A percentile compares a stretch with the other conserved stretches of the same genome.
These are phyloP conservation scores for Oscheius myriophilus DNA, from an alignment of 2,888 invertebrate species.

Conservation along the genomic window DNA sequence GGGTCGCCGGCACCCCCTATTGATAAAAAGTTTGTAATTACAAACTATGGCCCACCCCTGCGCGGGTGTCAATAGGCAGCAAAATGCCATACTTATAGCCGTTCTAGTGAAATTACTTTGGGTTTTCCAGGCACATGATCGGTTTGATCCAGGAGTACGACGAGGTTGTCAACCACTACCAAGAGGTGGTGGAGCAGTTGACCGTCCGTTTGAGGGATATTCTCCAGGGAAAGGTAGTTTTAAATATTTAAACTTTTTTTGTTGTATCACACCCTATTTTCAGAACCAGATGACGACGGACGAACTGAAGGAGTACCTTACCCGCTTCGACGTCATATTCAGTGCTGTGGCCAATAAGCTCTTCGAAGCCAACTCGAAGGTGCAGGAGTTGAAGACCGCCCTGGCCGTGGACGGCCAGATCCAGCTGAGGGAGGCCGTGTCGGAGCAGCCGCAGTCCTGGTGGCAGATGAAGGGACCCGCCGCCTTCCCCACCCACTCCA, in stretches of 20 bases:
- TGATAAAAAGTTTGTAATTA: too few species aligned
- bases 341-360: conserved; percentile 27
- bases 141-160: conserved; percentile 32
- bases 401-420: conserved; percentile 11
- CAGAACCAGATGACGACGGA: conserved; percentile 14
- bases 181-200: conserved; percentile 30
- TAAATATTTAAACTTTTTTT: not conserved
- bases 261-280: too few species aligned
- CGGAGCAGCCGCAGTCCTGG: conserved; percentile 14
- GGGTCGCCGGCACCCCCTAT: too few species aligned
- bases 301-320: conserved; percentile 26
- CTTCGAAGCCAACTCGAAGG: conserved; percentile 27
- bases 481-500: conserved; percentile 24
- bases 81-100: too few species aligned
- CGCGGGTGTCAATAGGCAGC: too few species aligned
- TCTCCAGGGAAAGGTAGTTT: conserved; percentile 22
- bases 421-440: conserved; percentile 2
- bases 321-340: conserved; percentile 30
- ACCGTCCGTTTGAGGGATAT: conserved; percentile 23
- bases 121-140: conserved; percentile 32
- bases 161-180: conserved; percentile 25
- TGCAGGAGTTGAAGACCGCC: conserved; percentile 20
- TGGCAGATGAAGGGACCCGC: conserved; percentile 25
- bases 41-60: too few species aligned
- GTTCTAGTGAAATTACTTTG: too few species aligned